Base-by-base conservation (phyloP, 2,888 invertebrate species). In the Pycnomerus fuliginosus region DNA sequence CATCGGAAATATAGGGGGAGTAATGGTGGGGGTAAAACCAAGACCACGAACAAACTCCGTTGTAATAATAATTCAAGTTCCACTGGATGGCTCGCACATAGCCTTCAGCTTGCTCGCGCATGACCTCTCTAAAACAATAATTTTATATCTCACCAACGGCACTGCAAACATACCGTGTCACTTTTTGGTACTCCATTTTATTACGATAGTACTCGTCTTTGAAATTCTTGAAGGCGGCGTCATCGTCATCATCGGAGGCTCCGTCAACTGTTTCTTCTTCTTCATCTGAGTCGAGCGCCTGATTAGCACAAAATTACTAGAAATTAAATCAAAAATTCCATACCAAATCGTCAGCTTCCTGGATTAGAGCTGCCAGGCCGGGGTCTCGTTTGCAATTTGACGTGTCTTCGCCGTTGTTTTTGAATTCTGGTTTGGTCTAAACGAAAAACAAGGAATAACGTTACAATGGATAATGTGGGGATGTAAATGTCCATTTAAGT, bases 21-120 rank as follows among this genome's bases (percentile, higher is more conserved):
- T 98, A 99, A 72, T 99, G 97, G 66, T 92, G 90, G 0, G 96
- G 95, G 72, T 96, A 99, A 73, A 80, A 97, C 98, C 98, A 99
- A 16, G 92, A 90, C 99, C 99, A 99, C 0, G 95, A 96, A 34
- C 89, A 88, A 28, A 95, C 92, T 3, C 98, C 98, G 62, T 91
- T 85, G 73, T 95, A 98, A 71, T 99, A 99, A 71, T 99, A 99
- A 66, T 87, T 81, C 11, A 98, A 76, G 66, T 94, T 93, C 98
- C 98, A 99, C 62, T 98, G 97, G 32, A 99, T 84, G 0, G 95
- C 97, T 24, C 86, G 78, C 5, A 98, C 87, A 69, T 97, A 99
- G 33, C 89, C 85, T 65, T 87, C 84, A 0, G 94, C 90, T 74
- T 94, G 92, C 22, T 82, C 82, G 11, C 80, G 78, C 60, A 94